These are phyloP conservation scores for Amphiprion clarkii DNA, from an alignment of 2,797 vertebrate genomes.

Conservation along the genomic window DNA sequence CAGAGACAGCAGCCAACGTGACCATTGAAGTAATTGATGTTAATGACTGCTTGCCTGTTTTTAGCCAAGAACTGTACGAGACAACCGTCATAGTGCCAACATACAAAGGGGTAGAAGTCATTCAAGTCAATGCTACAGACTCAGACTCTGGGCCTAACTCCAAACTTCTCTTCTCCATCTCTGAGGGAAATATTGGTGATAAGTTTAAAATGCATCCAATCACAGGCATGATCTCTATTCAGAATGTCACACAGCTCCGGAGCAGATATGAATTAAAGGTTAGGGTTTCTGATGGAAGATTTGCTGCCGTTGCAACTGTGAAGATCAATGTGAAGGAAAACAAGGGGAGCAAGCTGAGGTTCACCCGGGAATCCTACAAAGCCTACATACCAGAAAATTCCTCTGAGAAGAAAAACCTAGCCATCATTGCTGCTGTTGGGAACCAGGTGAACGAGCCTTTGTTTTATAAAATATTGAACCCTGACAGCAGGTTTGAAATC, in stretches of 20 bases:
- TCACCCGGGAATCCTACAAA: constrained; percentile 92
- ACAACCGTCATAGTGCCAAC: constrained; percentile 91
- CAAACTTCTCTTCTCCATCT: constrained; percentile 93
- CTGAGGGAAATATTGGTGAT: constrained; percentile 97
- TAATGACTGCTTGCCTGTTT: constrained; percentile 95
- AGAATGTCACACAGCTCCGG: constrained; percentile 94
- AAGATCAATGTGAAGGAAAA: constrained; percentile 96
- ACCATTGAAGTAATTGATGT: constrained; percentile 94
- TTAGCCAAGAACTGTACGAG: constrained; percentile 91
- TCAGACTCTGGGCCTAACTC: constrained; percentile 92
- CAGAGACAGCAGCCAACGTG: constrained; percentile 93
- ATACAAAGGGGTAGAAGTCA: constrained; percentile 93
- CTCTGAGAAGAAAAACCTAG: constrained; percentile 90
- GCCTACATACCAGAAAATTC: constrained; percentile 92
- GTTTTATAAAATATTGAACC: constrained; percentile 95
- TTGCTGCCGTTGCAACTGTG: constrained; percentile 88
- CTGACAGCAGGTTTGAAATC: constrained; percentile 93
- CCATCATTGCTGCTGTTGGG: constrained; percentile 91
- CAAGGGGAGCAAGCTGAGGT: constrained; percentile 91
- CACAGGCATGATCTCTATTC: constrained; percentile 90
- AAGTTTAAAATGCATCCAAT: constrained; percentile 91
- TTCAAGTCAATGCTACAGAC: constrained; percentile 92
- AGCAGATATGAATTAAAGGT: constrained; percentile 95
- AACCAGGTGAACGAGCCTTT: constrained; percentile 95
- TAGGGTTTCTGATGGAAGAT: constrained; percentile 94